phyloP scores from a whole-genome alignment of 2,888 invertebrate species.

The Lasioglossum pauxillum region DNA sequence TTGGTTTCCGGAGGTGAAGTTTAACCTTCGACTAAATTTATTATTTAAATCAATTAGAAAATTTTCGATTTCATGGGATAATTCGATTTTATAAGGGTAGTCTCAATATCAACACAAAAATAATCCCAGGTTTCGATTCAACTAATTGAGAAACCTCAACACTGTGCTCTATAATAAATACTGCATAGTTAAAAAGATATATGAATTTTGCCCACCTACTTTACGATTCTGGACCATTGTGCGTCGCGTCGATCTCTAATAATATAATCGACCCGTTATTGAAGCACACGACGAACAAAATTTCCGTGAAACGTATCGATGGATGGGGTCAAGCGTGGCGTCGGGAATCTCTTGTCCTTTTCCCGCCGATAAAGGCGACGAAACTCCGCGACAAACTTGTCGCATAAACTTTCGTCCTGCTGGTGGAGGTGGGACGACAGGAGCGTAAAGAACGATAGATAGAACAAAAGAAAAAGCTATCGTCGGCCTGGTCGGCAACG shows the following conservation, averaged over 20 bases:
- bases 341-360: conserved; percentile 29
- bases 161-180: background rate
- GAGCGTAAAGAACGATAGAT: conserved; percentile 32
- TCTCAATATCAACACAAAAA: no score
- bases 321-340: conserved; percentile 47
- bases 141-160: no score
- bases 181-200: no score
- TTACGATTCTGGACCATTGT: no score
- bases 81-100: no score
- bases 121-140: no score
- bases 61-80: no score
- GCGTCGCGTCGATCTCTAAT: background rate
- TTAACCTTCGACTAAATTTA: no score
- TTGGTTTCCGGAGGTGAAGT: no score
- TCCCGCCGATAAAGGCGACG: conserved; percentile 37
- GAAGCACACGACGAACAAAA: conserved; percentile 50
- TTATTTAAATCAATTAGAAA: no score
- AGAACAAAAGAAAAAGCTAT: conserved; percentile 60
- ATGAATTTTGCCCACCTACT: no score
- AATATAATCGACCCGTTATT: background rate
- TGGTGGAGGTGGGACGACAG: conserved; percentile 45
- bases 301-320: conserved; percentile 38
- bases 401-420: conserved; percentile 79
- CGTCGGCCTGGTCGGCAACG: conserved; percentile 72
- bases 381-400: conserved; percentile 74